These are phyloP conservation scores for Odontamblyopus lacepedii DNA, from an alignment of 2,797 vertebrate genomes.

Conservation along the genomic window DNA sequence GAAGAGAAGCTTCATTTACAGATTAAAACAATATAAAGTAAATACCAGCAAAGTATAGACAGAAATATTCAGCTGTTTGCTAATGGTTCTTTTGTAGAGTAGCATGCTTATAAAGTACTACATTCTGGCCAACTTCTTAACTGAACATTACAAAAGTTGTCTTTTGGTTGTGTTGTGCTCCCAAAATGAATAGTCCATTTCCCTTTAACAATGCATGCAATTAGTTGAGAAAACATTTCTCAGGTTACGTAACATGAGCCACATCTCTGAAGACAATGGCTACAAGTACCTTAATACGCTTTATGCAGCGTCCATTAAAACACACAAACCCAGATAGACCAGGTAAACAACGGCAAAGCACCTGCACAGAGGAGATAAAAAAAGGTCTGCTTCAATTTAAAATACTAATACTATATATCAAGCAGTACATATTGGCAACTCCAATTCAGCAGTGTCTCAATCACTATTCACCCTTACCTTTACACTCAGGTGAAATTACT, in stretches of 20 bases:
- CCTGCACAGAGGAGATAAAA: background rate
- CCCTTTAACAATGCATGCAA: slow-evolving; percentile 13
- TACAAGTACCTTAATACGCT: background rate
- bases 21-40: background rate
- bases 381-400: background rate
- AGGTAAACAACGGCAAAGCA: slow-evolving; percentile 3
- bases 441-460: background rate
- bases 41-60: background rate
- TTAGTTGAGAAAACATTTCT: slow-evolving; percentile 16
- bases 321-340: background rate
- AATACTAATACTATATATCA: background rate
- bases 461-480: background rate
- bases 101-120: background rate
- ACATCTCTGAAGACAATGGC: slow-evolving; percentile 9
- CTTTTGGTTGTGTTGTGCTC: background rate
- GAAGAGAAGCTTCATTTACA: background rate
- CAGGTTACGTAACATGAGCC: slow-evolving; percentile 10
- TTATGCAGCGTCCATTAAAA: slow-evolving; percentile 7
- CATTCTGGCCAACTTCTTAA: background rate
- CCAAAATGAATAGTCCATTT: slow-evolving; percentile 16
- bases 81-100: background rate
- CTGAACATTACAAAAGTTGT: background rate
- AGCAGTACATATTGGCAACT: background rate
- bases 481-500: background rate
- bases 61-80: background rate